These are phyloP conservation scores for Ridgeia piscesae DNA, from an alignment of 1,140 invertebrate genomes.

Conservation along the genomic window DNA sequence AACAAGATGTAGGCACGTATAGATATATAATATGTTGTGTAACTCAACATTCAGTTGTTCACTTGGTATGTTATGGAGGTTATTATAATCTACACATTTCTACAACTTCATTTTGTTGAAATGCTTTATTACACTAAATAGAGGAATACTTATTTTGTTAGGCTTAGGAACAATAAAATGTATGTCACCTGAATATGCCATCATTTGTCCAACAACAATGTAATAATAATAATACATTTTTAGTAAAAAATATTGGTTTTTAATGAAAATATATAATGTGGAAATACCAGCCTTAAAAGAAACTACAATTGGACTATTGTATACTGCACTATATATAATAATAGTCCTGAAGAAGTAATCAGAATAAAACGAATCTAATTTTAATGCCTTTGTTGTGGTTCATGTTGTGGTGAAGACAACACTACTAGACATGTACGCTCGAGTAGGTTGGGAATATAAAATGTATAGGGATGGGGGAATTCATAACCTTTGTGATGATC, in stretches of 20 bases:
- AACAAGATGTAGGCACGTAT: neutral
- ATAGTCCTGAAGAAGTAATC: no score
- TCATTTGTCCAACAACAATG: neutral
- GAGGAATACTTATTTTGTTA: neutral
- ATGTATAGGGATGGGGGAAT: neutral
- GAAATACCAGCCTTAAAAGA: neutral
- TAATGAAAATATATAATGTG: neutral
- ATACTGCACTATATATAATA: no score
- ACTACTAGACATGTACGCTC: neutral
- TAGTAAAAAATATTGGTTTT: neutral
- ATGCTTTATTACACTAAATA: neutral
- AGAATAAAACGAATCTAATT: neutral
- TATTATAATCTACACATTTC: neutral
- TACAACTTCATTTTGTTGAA: neutral
- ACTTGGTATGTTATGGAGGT: neutral
- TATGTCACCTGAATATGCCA: neutral
- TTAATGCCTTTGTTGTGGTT: neutral
- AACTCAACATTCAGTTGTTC: neutral
- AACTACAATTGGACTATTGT: no score
- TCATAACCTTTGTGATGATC: neutral
- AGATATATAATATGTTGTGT: neutral
- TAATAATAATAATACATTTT: neutral
- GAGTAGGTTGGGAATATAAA: neutral
- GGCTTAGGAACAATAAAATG: neutral
- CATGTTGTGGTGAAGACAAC: neutral